Percentiles rank a stretch among this genome's conserved stretches.
Conservation (phyloP, 2,113 vertebrate species). For the Antidorcas marsupialis region DNA sequence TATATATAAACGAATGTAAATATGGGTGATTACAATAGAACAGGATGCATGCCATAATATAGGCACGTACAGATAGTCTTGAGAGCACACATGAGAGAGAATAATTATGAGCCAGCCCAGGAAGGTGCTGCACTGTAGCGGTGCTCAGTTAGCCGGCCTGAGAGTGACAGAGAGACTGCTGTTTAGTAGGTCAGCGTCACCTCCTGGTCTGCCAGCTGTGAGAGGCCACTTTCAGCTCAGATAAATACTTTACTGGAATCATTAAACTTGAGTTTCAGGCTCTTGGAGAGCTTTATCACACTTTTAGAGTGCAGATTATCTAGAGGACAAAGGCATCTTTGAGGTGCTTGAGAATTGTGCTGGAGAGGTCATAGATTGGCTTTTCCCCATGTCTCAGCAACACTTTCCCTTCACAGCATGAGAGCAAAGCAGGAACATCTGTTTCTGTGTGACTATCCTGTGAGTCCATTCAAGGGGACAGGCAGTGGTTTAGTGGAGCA, state of each 20-base stretch:
- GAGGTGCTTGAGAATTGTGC: not conserved
- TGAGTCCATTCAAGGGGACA: not conserved
- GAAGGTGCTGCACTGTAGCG: not conserved
- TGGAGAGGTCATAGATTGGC: not conserved
- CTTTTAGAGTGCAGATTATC: not conserved
- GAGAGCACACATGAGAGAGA: not conserved
- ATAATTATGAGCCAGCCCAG: not conserved
- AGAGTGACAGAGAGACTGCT: not conserved
- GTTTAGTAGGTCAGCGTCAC: not conserved
- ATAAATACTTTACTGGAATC: not conserved
- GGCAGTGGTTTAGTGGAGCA: constrained; percentile 6
- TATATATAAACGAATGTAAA: not conserved
- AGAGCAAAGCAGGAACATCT: constrained; percentile 45
- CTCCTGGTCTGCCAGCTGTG: not conserved
- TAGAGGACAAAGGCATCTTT: constrained; percentile 28
- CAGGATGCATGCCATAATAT: not conserved
- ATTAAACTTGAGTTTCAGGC: not conserved
- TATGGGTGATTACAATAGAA: not conserved
- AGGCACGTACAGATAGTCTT: not conserved
- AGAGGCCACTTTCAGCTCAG: not conserved
- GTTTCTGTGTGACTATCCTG: constrained; percentile 32
- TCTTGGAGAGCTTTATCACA: not conserved
- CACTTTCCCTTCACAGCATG: constrained; percentile 42
- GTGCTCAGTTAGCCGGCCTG: not conserved
- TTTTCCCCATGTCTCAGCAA: not conserved